Conservation (phyloP, 2,888 invertebrate genomes). For the Elegia similella region DNA sequence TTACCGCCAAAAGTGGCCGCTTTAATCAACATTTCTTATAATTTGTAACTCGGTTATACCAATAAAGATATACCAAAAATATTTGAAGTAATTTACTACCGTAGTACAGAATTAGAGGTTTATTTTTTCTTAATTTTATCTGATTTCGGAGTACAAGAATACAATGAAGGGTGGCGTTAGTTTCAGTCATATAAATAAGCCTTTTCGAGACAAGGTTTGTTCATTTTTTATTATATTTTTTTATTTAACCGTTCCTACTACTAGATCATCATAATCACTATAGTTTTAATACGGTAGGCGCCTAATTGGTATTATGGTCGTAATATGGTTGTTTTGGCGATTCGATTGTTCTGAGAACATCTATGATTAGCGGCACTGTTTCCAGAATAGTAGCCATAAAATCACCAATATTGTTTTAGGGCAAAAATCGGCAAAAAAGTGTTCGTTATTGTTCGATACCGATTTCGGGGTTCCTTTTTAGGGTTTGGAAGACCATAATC, state of each 20-base stretch:
- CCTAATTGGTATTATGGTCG: conserved; percentile 14
- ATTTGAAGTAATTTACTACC: too few relatives aligned
- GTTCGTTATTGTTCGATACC: conserved; percentile 50
- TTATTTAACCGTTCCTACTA: neutral
- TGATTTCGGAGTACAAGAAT: too few relatives aligned
- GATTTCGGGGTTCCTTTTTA: conserved; percentile 48
- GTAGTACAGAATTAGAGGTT: too few relatives aligned
- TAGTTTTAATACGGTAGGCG: conserved; percentile 17
- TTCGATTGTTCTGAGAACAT: conserved; percentile 35
- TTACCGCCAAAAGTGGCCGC: too few relatives aligned
- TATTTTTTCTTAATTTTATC: too few relatives aligned
- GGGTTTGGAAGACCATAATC: neutral
- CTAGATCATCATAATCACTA: neutral
- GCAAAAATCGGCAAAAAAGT: conserved; percentile 40
- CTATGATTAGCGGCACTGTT: conserved; percentile 40
- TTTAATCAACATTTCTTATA: too few relatives aligned
- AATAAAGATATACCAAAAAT: too few relatives aligned
- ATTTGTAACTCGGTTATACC: too few relatives aligned
- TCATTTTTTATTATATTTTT: too few relatives aligned
- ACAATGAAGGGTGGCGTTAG: too few relatives aligned
- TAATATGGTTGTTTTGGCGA: conserved; percentile 6
- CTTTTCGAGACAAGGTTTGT: too few relatives aligned
- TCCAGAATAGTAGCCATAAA: conserved; percentile 42
- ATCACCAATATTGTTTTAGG: conserved; percentile 42
- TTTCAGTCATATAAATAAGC: too few relatives aligned